Evolutionary conservation across 2,888 invertebrate genomes (phyloP), one percentile per base, ranked within the genome.

Genomic region (Habrosyne pyritoides): DNA sequence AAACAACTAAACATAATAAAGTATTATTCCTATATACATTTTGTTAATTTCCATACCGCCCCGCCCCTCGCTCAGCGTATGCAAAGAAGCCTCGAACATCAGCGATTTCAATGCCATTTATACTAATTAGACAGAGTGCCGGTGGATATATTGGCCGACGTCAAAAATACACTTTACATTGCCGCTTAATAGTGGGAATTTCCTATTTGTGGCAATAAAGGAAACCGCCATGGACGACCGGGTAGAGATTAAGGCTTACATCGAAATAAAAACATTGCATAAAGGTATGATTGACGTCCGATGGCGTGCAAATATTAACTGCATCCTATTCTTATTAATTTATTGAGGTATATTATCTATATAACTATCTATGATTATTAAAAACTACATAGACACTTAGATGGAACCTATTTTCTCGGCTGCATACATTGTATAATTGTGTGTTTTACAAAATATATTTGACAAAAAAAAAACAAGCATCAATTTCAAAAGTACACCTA

Each of bases 141-240:
- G 12, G 7, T 18, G 8, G 18, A 18, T 42, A 18, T 14, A 42
- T 42, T 42, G n/a, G 14, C 42, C 42, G 42, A 42, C 42, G 42
- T 42, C 18, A 42, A 42, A 42, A 42, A 42, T 42, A 42, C 42
- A 18, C 42, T 42, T 42, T 18, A 18, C 42, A 42, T 42, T 42
- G 14, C 4, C 14, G n/a, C 28, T 18, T 50, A 50, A 30, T 28
- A 50, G 50, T 50, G 50, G 50, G 48, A 36, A 22, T 30, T 54
- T 52, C 52, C 54, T 59, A 59, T 53, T 52, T 54, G 53, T 49
- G 14, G 46, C 30, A 14, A 50, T 52, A 24, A 28, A 48, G 57
- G 53, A 53, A 56, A 50, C 51, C 10, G 22, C 53, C 56, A 55
- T 53, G 56, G 56, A 42, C n/a, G 53, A 47, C 53, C 53, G 54